These are phyloP conservation scores for Crotalus horridus DNA, from an alignment of 2,113 vertebrate species.

Conservation along the genomic window DNA sequence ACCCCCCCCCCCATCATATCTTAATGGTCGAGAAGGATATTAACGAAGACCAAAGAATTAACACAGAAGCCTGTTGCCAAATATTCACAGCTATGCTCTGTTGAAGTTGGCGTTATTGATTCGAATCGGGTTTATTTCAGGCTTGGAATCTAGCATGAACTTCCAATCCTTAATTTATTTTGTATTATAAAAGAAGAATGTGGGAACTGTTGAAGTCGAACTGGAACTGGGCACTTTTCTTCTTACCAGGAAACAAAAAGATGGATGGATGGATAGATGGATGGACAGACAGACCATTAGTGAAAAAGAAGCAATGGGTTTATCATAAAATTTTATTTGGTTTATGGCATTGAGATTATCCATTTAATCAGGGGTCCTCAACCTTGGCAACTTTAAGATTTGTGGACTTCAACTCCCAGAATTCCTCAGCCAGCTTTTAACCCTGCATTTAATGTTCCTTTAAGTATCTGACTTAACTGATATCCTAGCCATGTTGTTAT, in stretches of 20 bases:
- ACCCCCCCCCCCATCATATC: no score
- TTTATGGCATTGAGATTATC: background rate
- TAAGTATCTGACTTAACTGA: background rate
- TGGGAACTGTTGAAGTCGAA: background rate
- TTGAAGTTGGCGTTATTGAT: background rate
- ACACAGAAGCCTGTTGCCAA: background rate
- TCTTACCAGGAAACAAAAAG: background rate
- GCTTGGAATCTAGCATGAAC: background rate
- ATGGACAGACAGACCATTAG: background rate
- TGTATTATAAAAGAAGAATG: background rate
- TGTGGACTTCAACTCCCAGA: no score
- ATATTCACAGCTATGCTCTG: background rate
- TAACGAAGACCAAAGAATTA: background rate
- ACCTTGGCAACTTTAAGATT: no score
- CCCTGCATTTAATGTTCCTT: background rate
- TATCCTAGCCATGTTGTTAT: background rate
- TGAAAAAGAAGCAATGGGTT: background rate
- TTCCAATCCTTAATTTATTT: background rate
- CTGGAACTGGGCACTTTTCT: background rate
- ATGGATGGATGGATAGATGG: rapidly evolving
- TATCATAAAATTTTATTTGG: background rate
- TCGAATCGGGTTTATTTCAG: background rate
- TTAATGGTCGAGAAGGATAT: background rate
- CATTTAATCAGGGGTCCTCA: background rate
- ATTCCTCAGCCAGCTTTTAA: no score